Conservation (phyloP, 2,888 invertebrate genomes). For the Drosophila anceps region DNA sequence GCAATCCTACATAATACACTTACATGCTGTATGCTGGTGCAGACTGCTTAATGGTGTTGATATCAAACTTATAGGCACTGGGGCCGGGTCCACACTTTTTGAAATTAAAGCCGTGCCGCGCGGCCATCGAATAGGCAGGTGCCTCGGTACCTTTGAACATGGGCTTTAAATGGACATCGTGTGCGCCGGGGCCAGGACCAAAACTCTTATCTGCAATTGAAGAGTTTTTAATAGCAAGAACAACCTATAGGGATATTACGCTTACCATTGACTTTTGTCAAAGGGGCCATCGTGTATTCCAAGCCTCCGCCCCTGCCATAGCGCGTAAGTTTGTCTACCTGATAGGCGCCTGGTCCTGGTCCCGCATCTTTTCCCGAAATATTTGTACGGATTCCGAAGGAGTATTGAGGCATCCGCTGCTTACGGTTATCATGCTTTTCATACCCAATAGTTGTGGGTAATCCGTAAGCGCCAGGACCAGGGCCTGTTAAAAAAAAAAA, state of each 20-base stretch:
- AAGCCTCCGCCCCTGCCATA: slow-evolving; percentile 69
- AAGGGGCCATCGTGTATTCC: slow-evolving; percentile 86
- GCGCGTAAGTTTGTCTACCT: slow-evolving; percentile 77
- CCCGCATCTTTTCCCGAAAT: slow-evolving; percentile 38
- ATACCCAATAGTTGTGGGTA: slow-evolving; percentile 87
- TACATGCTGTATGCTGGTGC: slow-evolving; percentile 83
- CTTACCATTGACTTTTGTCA: slow-evolving; percentile 71
- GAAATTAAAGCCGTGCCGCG: slow-evolving; percentile 69
- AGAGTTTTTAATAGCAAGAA: not conserved
- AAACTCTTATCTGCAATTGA: slow-evolving; percentile 63
- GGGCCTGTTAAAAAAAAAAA: slow-evolving; percentile 86
- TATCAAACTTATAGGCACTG: slow-evolving; percentile 77
- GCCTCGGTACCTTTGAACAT: slow-evolving; percentile 73
- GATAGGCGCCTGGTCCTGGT: slow-evolving; percentile 83
- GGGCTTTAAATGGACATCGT: slow-evolving; percentile 73
- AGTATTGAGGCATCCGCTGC: slow-evolving; percentile 86
- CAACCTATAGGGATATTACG: accelerated
- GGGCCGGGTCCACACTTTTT: slow-evolving; percentile 79
- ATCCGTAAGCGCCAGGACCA: slow-evolving; percentile 87
- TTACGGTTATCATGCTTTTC: slow-evolving; percentile 87
- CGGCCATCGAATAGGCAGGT: slow-evolving; percentile 87
- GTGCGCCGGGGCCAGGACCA: slow-evolving; percentile 83
- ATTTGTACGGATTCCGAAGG: slow-evolving; percentile 75
- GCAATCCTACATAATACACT: slow-evolving; percentile 36
- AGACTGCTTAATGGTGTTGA: slow-evolving; percentile 65